Conservation (phyloP, 2,888 invertebrate species). For the Ypsolopha sequella region DNA sequence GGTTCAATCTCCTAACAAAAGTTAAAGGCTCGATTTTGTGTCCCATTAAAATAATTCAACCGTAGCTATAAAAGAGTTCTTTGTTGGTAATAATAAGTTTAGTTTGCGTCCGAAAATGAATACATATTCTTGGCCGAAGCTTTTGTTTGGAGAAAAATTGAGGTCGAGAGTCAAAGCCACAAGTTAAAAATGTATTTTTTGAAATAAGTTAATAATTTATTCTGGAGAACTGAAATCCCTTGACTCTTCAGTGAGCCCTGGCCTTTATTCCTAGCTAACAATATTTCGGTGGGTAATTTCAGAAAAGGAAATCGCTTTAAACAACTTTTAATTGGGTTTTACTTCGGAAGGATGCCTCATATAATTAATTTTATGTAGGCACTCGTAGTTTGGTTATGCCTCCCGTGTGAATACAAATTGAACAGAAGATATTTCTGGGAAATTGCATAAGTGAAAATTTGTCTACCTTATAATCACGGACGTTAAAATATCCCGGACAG, state of each 20-base stretch:
- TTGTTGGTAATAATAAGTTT: too few species aligned
- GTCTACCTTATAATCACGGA: too few species aligned
- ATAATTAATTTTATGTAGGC: conserved; percentile 10
- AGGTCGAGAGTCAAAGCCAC: background rate
- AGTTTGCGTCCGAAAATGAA: conserved; percentile 4
- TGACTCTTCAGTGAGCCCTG: background rate
- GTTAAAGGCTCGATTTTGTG: too few species aligned
- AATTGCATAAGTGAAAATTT: too few species aligned
- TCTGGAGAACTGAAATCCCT: background rate
- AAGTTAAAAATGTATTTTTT: background rate
- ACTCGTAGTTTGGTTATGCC: background rate
- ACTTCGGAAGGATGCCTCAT: conserved; percentile 11
- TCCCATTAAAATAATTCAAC: too few species aligned
- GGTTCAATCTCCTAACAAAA: too few species aligned
- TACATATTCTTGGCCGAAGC: too few species aligned
- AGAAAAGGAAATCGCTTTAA: conserved; percentile 10
- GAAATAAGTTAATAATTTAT: too few species aligned
- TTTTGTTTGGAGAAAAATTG: background rate
- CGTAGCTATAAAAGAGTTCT: too few species aligned
- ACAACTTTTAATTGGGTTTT: conserved; percentile 13
- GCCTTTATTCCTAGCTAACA: conserved; percentile 1
- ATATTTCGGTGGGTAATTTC: conserved; percentile 8
- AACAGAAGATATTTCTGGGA: too few species aligned
- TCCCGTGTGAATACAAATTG: too few species aligned
- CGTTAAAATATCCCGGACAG: too few species aligned